Base-by-base conservation (phyloP, 1,140 invertebrate species). In the Cotesia glomerata region DNA sequence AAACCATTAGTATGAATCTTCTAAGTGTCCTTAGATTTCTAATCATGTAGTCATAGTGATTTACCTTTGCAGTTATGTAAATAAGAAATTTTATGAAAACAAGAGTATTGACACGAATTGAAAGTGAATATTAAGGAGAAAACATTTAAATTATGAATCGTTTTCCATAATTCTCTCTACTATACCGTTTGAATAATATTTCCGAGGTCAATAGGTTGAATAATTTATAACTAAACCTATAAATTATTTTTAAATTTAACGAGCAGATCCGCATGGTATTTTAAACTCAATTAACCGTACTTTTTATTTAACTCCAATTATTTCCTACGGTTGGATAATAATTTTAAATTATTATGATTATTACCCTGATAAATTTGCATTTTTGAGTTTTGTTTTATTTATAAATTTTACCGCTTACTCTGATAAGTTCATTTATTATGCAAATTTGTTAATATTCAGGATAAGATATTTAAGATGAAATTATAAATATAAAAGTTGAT, bases 181-280 rank as follows among this genome's bases (percentile, higher is more conserved):
- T 36, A 13, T 36, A 62, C 45, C 45, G 36, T 61, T 18, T 26
- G 32, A 13, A 13, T 16, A 39, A 35, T 45, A 62, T 18, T 69
- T 39, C 39, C 32, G 26, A 14, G 68, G 49, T 59, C 54, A 14
- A 69, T 3, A 34, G 39, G 59, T 69, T 69, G 26, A 36, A 45
- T 45, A 45, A 45, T 5, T 45, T 45, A 45, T 8, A 58, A 39
- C 39, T 13, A 16, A 69, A 69, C 39, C 58, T 26, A 56, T 56
- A 39, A 34, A 35, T 69, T 69, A 69, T 69, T 69, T 34, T 56
- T n/a, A 61, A 69, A 59, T 56, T 61, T 61, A 69, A 69, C 56
- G 16, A 62, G 14, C 5, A 45, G 39, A 45, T 45, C 11, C 11
- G 11, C 39, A 26, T 26, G 26, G 26, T 26, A 26, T 26, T 26